Base-by-base conservation (phyloP, 1,140 invertebrate genomes). In the Diabrotica undecimpunctata region DNA sequence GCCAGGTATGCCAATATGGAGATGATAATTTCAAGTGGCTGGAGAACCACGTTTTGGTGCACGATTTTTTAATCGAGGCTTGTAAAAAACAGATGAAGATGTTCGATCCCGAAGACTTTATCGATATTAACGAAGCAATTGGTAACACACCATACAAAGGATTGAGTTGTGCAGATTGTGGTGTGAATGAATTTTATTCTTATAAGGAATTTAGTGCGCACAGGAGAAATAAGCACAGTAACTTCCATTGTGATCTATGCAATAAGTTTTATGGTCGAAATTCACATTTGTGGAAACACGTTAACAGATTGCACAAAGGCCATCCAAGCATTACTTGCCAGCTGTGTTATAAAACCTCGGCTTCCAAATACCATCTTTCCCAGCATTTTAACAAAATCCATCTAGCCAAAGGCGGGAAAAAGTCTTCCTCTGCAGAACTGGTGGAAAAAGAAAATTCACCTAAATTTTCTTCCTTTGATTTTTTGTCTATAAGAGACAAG, bases 261-360 rank as follows among this genome's bases (percentile, higher is more conserved):
- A 83, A 83, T 64, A 87, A 87, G 67, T 86, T 81, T 63, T 87
- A 87, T 54, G 85, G 84, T 0, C 73, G 85, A 7, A 86, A 84
- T 1, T 85, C 85, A 5, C 85, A 86, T 68, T 69, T 87, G 7
- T 86, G 85, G 85, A 87, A 87, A 67, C 86, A 87, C 64, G 85
- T 86, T 0, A 86, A 86, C 69, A 76, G 84, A 39, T 80, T 85
- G 25, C 86, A 87, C 65, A 86, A 86, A 73, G 83, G 82, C 14
- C 84, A 87, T 68, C 80, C 81, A 11, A 83, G 84, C 55, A 81
- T 87, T 0, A 87, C 85, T 0, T 87, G 86, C 71, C 81, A 81
- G 36, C 79, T 83, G 12, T 87, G 86, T 66, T 73, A 81, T 51
- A 85, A 85, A 66, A 86, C 84, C 0, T 86, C 83, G 14, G 84